phyloP scores from a whole-genome alignment of 2,797 vertebrate genomes.

The Emydoidea blandingii region DNA sequence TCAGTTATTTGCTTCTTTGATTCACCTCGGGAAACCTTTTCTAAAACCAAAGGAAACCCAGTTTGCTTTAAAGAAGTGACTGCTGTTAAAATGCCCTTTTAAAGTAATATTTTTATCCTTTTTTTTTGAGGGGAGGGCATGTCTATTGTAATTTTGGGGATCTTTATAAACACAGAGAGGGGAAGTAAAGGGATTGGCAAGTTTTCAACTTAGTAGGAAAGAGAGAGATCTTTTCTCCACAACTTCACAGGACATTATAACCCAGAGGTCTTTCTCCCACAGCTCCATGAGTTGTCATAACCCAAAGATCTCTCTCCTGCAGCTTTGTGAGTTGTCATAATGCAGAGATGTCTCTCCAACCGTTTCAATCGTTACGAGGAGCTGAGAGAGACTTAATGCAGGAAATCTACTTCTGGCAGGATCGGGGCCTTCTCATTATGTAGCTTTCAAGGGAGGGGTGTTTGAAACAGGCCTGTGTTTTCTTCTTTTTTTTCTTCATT shows the following conservation, averaged over 20 bases:
- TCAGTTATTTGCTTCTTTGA: background rate
- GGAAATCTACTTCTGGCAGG: background rate
- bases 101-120: background rate
- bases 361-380: background rate
- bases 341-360: background rate
- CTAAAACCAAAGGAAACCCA: background rate
- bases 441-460: background rate
- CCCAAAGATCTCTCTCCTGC: background rate
- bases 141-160: background rate
- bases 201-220: background rate
- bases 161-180: background rate
- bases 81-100: background rate
- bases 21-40: background rate
- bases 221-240: background rate
- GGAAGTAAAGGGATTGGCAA: background rate
- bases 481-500: too few relatives aligned
- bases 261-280: background rate
- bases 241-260: background rate
- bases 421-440: background rate
- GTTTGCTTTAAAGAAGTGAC: background rate
- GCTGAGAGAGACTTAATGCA: background rate
- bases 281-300: background rate
- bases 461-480: background rate
- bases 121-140: background rate
- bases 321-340: background rate